Percentiles rank a stretch among this genome's conserved stretches.
These are phyloP conservation scores for Coelopa frigida DNA, from an alignment of 1,140 invertebrate genomes.

Conservation along the genomic window DNA sequence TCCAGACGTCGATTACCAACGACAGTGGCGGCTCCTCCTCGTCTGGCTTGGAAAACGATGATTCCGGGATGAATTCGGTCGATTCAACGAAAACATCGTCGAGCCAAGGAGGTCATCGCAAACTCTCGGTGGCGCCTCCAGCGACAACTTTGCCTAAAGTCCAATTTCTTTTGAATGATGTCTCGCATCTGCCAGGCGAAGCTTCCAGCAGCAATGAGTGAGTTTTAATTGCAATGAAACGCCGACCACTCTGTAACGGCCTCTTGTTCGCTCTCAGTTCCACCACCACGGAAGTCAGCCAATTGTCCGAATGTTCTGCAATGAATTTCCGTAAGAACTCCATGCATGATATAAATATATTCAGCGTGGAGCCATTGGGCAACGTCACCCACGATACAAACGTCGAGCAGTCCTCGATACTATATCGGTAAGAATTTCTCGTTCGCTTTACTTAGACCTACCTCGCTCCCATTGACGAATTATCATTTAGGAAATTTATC, in stretches of 20 bases:
- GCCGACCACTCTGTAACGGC: too few relatives aligned
- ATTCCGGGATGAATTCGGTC: conserved; percentile 37
- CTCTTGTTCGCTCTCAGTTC: conserved; percentile 19
- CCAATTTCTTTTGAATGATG: conserved; percentile 37
- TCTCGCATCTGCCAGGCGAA: conserved; percentile 30
- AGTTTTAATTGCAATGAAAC: too few relatives aligned
- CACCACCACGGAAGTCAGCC: conserved; percentile 38
- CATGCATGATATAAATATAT: conserved; percentile 41
- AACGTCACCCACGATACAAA: conserved; percentile 29
- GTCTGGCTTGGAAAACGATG: conserved; percentile 37
- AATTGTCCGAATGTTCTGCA: conserved; percentile 21
- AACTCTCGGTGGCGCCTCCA: conserved; percentile 7
- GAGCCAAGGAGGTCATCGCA: conserved; percentile 21
- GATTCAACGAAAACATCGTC: conserved; percentile 32
- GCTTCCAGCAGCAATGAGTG: conserved; percentile 41
- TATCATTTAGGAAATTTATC: conserved; percentile 60
- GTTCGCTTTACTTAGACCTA: neutral
- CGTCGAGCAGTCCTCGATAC: conserved; percentile 28
- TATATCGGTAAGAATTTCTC: conserved; percentile 21
- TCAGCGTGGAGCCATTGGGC: conserved; percentile 35
- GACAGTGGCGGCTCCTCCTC: conserved; percentile 38
- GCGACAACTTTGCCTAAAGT: conserved; percentile 27
- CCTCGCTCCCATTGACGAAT: neutral
- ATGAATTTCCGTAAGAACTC: conserved; percentile 27
- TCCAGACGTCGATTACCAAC: conserved; percentile 30